Base-by-base conservation (phyloP, 2,113 vertebrate species). In the Trematomus loennbergii region DNA sequence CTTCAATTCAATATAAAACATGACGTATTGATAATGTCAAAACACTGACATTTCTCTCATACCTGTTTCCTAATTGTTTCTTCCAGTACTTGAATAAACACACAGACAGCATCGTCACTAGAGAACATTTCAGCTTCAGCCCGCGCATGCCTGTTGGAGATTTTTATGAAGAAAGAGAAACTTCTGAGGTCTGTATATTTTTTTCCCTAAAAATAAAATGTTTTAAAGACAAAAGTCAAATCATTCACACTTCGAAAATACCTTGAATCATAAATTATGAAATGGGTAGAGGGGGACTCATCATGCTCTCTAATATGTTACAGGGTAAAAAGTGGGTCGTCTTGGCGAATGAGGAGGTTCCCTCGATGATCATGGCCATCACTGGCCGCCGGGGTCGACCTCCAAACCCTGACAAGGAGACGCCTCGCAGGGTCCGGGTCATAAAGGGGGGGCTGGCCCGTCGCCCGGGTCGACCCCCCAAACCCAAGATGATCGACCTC, bases 71-170 rank as follows among this genome's bases (percentile, higher is more conserved):
- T 59, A 58, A 54, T 53, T 45, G 20, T 58, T 20, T 75, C 18
- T 48, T 43, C 0, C 82, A 99, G 98, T 99, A 97, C 92, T 92
- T 99, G 93, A 97, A 94, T 89, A 96, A 94, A 89, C 97, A 97
- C 9, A 89, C 95, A 60, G 96, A 95, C 66, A 96, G 94, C n/a
- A 91, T 88, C 0, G 97, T 99, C 20, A 95, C 95, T 36, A 96
- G 98, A 0, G 97, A 99, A 73, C 97, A 99, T 89, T 99, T 99
- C 95, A 99, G 98, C 92, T 99, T 99, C 94, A 99, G 98, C 86
- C 98, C 98, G 16, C 96, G 98, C 3, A 99, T 99, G 97, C 97
- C 97, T 0, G 96, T 99, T 64, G 98, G 98, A 49, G 98, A 99
- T 59, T 99, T 98, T 87, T 99, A 96, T n/a, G 97, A 99, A 94